Percentiles rank a stretch among this genome's conserved stretches.
Conservation (phyloP, 2,888 invertebrate genomes). For the Peribatodes rhomboidaria region DNA sequence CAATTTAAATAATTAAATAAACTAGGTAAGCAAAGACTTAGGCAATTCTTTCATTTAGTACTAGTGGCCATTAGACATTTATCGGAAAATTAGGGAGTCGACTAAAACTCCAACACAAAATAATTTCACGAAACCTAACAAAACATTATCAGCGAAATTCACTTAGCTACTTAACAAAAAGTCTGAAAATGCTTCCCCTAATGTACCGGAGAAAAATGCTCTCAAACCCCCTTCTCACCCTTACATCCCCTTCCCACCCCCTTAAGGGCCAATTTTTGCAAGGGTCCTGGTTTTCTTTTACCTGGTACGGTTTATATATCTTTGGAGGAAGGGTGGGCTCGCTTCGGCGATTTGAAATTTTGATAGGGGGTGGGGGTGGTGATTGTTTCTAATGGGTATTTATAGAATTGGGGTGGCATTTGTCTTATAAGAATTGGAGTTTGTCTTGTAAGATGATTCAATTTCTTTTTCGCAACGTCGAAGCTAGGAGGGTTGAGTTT, state of each 20-base stretch:
- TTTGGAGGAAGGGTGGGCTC: slow-evolving; percentile 67
- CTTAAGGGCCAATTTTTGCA: slow-evolving; percentile 75
- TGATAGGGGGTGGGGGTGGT: slow-evolving; percentile 34
- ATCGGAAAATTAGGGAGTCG: too few relatives aligned
- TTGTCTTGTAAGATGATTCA: slow-evolving; percentile 19
- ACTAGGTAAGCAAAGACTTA: too few relatives aligned
- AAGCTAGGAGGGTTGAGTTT: too few relatives aligned
- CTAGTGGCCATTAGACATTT: too few relatives aligned
- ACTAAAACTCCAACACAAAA: background rate
- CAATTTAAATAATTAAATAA: too few relatives aligned
- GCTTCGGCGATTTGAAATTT: slow-evolving; percentile 55
- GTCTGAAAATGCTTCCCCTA: slow-evolving; percentile 66
- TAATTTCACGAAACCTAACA: slow-evolving; percentile 36
- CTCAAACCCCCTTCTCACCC: slow-evolving; percentile 54
- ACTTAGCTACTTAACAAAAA: slow-evolving; percentile 75
- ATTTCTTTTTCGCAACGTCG: too few relatives aligned
- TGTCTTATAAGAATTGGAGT: slow-evolving; percentile 13
- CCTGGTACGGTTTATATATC: slow-evolving; percentile 62
- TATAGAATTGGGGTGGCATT: slow-evolving; percentile 10
- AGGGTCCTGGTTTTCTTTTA: slow-evolving; percentile 78
- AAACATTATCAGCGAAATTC: slow-evolving; percentile 71
- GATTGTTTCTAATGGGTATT: slow-evolving; percentile 46
- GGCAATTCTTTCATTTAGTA: too few relatives aligned
- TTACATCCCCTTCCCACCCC: slow-evolving; percentile 50
- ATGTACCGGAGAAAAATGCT: slow-evolving; percentile 72